Evolutionary conservation across 2,888 invertebrate species (phyloP).

Genomic region (Matsumyia berberina): DNA sequence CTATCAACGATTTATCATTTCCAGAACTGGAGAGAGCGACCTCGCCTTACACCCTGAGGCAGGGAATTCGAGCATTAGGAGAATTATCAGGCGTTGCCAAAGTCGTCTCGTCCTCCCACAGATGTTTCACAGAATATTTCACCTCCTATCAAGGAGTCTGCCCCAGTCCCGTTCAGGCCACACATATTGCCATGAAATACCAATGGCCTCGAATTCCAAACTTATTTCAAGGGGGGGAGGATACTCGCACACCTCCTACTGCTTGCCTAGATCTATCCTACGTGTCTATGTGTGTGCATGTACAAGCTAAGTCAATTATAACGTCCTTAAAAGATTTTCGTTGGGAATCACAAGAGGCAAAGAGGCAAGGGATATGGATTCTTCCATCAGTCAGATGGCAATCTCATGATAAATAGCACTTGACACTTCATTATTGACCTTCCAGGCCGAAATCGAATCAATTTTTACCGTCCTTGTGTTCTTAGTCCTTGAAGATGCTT

Average conservation of each 20-base stretch:
- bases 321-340: conserved; percentile 2
- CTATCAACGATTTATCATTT: conserved; percentile 59
- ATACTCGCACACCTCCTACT: conserved; percentile 7
- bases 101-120: neutral
- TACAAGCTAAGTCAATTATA: conserved; percentile 30
- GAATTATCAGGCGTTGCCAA: neutral
- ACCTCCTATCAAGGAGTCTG: neutral
- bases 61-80: neutral
- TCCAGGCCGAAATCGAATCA: conserved; percentile 81
- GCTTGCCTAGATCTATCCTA: neutral
- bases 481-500: conserved; percentile 5
- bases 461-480: conserved; percentile 74
- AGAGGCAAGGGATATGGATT: neutral
- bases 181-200: neutral
- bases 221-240: neutral
- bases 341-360: neutral
- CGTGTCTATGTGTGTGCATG: neutral
- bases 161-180: neutral
- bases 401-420: conserved; percentile 78
- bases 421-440: conserved; percentile 82
- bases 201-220: conserved; percentile 12
- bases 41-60: neutral
- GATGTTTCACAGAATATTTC: conserved; percentile 1
- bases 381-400: conserved; percentile 30
- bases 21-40: neutral